phyloP scores from a whole-genome alignment of 2,797 vertebrate genomes.

The Anguilla megastoma region DNA sequence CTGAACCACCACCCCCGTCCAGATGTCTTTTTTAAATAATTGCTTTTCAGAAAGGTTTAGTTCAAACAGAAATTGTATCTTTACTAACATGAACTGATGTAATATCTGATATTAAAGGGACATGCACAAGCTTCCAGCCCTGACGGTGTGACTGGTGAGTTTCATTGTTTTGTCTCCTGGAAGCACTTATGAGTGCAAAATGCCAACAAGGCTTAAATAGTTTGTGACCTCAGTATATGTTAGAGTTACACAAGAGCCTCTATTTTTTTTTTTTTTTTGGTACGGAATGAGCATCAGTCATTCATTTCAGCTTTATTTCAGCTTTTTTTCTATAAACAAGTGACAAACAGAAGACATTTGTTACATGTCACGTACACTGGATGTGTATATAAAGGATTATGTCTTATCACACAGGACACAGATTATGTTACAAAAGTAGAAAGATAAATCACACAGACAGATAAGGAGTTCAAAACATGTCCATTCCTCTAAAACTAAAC shows the following conservation, averaged over 20 bases:
- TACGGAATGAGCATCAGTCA: constrained; percentile 26
- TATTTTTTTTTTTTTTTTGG: background rate
- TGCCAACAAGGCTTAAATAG: background rate
- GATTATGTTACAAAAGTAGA: constrained; percentile 68
- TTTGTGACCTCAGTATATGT: background rate
- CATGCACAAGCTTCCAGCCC: background rate
- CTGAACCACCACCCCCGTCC: background rate
- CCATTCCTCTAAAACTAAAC: constrained; percentile 40
- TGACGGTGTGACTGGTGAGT: background rate
- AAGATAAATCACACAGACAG: constrained; percentile 46
- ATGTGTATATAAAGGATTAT: constrained; percentile 56
- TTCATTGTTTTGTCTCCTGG: background rate
- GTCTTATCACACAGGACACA: constrained; percentile 61
- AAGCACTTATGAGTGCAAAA: background rate
- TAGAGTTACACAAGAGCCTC: background rate
- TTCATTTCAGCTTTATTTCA: constrained; percentile 16
- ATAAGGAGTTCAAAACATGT: constrained; percentile 50
- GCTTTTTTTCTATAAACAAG: constrained; percentile 15
- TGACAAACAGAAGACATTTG: constrained; percentile 53
- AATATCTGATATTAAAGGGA: background rate
- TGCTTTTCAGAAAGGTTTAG: background rate
- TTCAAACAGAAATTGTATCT: background rate
- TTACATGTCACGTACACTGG: constrained; percentile 55
- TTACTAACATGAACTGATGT: constrained; percentile 23
- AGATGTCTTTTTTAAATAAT: background rate